Evolutionary conservation across 2,888 invertebrate genomes (phyloP).

Genomic region (Terebella lapidaria): DNA sequence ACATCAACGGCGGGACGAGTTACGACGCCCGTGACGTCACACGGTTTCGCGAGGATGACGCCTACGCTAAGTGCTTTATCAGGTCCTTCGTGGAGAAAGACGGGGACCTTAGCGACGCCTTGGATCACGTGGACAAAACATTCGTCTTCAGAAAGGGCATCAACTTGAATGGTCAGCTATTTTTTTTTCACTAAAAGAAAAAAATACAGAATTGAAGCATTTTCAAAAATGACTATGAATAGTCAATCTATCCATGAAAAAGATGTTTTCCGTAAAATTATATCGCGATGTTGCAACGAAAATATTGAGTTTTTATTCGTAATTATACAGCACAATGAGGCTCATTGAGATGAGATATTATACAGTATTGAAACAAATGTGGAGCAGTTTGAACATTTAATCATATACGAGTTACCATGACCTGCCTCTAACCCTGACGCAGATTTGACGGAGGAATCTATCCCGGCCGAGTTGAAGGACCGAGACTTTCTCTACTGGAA

Average conservation of each 20-base stretch:
- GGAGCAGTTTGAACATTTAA: no score
- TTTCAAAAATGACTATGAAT: no score
- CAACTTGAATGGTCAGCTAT: not conserved
- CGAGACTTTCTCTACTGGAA: not conserved
- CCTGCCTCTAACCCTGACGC: no score
- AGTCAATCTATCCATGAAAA: no score
- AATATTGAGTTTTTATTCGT: no score
- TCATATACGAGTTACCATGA: no score
- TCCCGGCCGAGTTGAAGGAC: not conserved
- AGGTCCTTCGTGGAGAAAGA: slow-evolving; percentile 68
- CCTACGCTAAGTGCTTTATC: slow-evolving; percentile 60
- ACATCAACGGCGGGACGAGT: slow-evolving; percentile 23
- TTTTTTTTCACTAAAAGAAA: not conserved
- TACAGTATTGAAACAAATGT: no score
- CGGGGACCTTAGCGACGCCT: not conserved
- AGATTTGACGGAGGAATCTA: not conserved
- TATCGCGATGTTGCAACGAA: no score
- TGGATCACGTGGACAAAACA: not conserved
- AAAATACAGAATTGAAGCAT: not conserved
- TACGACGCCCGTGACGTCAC: slow-evolving; percentile 45
- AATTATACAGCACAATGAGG: no score
- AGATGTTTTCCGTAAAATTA: no score
- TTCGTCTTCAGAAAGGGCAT: not conserved
- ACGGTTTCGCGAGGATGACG: slow-evolving; percentile 34
- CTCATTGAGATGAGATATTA: no score